phyloP scores from a whole-genome alignment of 2,888 invertebrate species.

The Campoletis raptor region DNA sequence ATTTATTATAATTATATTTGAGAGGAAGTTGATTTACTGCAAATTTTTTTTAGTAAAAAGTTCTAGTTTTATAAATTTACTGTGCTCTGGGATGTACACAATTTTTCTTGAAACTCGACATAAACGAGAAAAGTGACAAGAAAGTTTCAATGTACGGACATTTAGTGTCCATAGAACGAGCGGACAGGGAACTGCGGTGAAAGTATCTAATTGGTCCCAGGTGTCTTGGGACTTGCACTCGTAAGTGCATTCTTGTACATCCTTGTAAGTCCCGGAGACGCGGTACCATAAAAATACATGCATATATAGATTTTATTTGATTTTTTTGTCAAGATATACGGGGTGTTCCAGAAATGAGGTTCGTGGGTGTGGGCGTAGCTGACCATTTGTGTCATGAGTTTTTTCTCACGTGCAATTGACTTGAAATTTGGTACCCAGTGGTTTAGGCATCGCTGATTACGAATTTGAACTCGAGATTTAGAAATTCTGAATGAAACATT shows the following conservation, averaged over 20 bases:
- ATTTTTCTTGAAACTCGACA: slow-evolving; percentile 19
- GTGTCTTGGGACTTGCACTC: slow-evolving; percentile 61
- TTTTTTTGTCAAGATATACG: background rate
- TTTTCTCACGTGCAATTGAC: background rate
- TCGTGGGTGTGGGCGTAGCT: background rate
- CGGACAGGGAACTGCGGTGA: slow-evolving; percentile 46
- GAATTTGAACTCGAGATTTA: background rate
- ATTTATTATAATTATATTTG: background rate
- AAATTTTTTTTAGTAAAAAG: slow-evolving; percentile 1
- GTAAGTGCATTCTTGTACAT: slow-evolving; percentile 66
- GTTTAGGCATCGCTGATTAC: background rate
- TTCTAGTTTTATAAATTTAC: slow-evolving; percentile 7
- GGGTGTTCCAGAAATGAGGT: background rate
- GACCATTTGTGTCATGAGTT: background rate
- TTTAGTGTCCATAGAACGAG: slow-evolving; percentile 9
- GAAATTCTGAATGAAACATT: too few relatives aligned
- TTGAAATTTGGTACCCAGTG: background rate
- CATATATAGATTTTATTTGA: background rate
- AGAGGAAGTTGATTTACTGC: background rate
- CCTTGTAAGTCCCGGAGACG: slow-evolving; percentile 45
- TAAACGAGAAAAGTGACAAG: slow-evolving; percentile 59
- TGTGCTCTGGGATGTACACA: background rate
- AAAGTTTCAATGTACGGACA: slow-evolving; percentile 50
- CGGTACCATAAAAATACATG: slow-evolving; percentile 25
- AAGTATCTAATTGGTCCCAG: slow-evolving; percentile 70